Conservation (phyloP, 1,140 invertebrate species). For the Bombus turneri region DNA sequence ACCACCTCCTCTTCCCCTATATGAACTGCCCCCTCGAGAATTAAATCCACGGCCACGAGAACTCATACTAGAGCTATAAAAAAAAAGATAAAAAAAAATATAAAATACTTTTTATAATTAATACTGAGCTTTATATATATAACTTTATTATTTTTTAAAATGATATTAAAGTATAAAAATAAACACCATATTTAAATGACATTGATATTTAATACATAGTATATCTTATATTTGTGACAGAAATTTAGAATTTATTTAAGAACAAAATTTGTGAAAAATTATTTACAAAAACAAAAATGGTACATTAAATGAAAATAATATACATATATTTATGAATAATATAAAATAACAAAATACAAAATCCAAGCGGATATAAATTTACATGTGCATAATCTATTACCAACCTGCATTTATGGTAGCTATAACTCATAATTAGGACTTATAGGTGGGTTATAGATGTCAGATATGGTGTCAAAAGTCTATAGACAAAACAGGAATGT, state of each 20-base stretch:
- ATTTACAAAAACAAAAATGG: background rate
- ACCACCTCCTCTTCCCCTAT: slow-evolving; percentile 75
- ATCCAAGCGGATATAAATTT: slow-evolving; percentile 2
- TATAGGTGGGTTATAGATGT: slow-evolving; percentile 66
- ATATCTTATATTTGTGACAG: background rate
- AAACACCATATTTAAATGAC: background rate
- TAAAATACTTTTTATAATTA: background rate
- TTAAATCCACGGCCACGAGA: slow-evolving; percentile 78
- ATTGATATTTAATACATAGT: background rate
- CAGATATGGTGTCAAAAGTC: slow-evolving; percentile 64
- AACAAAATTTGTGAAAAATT: background rate
- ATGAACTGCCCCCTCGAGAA: slow-evolving; percentile 76
- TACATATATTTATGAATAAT: background rate
- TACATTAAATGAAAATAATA: background rate
- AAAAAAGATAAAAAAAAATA: slow-evolving; percentile 24
- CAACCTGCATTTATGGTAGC: slow-evolving; percentile 78
- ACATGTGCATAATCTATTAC: slow-evolving; percentile 46
- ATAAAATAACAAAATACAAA: background rate
- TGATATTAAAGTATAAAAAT: background rate
- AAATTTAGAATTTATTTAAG: background rate
- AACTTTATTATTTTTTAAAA: background rate
- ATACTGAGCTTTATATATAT: background rate
- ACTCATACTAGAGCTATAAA: slow-evolving; percentile 75
- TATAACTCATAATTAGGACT: slow-evolving; percentile 75
- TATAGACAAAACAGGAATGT: slow-evolving; percentile 68